Evolutionary conservation across 2,113 vertebrate species (phyloP).

Genomic region (Nycticebus coucang): DNA sequence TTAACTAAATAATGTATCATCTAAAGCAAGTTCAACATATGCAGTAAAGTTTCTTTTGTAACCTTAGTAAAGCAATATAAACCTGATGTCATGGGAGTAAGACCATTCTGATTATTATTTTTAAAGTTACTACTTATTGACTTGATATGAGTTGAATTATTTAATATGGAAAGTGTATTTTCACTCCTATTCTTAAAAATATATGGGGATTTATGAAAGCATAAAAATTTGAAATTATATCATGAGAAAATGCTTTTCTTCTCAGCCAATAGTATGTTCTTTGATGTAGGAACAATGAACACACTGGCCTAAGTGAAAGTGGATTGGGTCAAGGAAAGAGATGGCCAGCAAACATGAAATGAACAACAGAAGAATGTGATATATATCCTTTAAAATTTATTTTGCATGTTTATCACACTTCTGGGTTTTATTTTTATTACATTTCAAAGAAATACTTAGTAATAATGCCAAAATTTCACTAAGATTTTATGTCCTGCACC

Average conservation of each 20-base stretch:
- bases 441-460: not conserved
- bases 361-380: not conserved
- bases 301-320: not conserved
- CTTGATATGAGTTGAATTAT: not conserved
- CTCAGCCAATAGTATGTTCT: not conserved
- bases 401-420: constrained; percentile 2
- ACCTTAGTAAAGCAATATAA: not conserved
- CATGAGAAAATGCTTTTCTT: not conserved
- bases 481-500: not conserved
- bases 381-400: not conserved
- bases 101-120: not conserved
- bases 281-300: not conserved
- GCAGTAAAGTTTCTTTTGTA: not conserved
- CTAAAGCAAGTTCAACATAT: not conserved
- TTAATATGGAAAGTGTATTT: not conserved
- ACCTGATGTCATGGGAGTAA: not conserved
- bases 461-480: not conserved
- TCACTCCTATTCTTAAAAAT: not conserved
- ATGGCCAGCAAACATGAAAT: not conserved
- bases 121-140: not conserved
- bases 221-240: not conserved
- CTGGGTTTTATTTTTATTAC: constrained; percentile 17
- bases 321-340: not conserved
- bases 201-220: not conserved
- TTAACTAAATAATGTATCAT: not conserved